Base-by-base conservation (phyloP, 1,140 invertebrate genomes). In the Muscidifurax raptorellus region DNA sequence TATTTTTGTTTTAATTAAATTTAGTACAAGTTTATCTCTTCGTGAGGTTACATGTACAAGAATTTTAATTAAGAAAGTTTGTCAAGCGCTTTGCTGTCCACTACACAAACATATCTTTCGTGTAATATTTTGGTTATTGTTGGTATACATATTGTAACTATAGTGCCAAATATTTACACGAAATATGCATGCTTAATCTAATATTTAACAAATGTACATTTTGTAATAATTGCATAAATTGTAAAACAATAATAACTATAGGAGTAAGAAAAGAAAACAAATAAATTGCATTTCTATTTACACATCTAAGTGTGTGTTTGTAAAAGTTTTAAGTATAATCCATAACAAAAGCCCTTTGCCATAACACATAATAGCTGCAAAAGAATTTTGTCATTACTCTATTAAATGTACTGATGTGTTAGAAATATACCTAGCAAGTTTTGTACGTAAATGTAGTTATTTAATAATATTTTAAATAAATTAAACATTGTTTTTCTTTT, bases 151-250 rank as follows among this genome's bases (percentile, higher is more conserved):
- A n/a, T 59, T 40, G 36, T 40, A 10, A 40, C 36, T 40, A 9
- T 59, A n/a, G 1, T 59, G 7, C 22, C 10, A 66, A 36, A 36
- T n/a, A 36, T 13, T 75, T 75, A 75, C 74, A 44, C 40, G 25
- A 75, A 75, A 75, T 47, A 75, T 47, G 30, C 28, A 36, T 36
- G 30, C 32, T 12, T 75, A 44, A 75, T 75, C 22, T 44, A 75
- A 40, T 75, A 74, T 74, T 40, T 74, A 30, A 74, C 71, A 75
- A 75, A 47, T 47, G n/a, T 75, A 47, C 74, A 75, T 44, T 12
- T 75, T 12, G 9, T 75, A 47, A 44, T 59, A 1, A n/a, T 75
- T 47, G 74, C 18, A 28, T 75, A 13, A 74, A 10, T 75, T 40
- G 22, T 59, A 47, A 47, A 47, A 47, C 5, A n/a, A 30, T 6